These are phyloP conservation scores for Xenotilapia leptura DNA, from an alignment of 2,113 vertebrate species.

Conservation along the genomic window DNA sequence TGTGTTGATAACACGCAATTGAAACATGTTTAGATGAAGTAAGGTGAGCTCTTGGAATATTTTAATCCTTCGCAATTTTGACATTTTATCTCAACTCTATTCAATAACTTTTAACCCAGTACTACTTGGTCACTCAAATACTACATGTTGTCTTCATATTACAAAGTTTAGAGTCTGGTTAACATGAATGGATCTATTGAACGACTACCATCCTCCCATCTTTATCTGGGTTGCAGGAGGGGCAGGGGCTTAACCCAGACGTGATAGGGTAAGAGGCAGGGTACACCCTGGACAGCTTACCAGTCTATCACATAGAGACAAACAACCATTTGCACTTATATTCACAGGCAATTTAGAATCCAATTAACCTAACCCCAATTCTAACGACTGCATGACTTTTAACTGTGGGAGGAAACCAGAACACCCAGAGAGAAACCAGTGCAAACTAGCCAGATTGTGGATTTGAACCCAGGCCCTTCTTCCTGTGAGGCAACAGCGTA, in stretches of 20 bases:
- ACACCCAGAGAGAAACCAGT: not conserved
- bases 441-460: not conserved
- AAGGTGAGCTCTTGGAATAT: accelerated
- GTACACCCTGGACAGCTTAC: accelerated
- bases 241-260: accelerated
- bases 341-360: not conserved
- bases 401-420: not conserved
- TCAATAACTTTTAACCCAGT: not conserved
- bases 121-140: not conserved
- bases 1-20: accelerated
- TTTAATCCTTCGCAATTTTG: accelerated
- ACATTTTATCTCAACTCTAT: not conserved
- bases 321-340: not conserved
- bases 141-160: not conserved
- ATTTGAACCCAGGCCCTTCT: not conserved
- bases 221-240: not conserved
- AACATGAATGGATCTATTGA: not conserved
- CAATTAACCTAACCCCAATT: accelerated
- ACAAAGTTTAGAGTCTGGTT: not conserved
- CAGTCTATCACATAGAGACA: not conserved
- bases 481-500: not conserved
- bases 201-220: accelerated
- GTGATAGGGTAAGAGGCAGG: not conserved
- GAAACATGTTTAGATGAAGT: not conserved
- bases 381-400: not conserved